A percentile compares a stretch with the other conserved stretches of the same genome.
phyloP scores from a whole-genome alignment of 2,888 invertebrate species.

The Dione vanillae region DNA sequence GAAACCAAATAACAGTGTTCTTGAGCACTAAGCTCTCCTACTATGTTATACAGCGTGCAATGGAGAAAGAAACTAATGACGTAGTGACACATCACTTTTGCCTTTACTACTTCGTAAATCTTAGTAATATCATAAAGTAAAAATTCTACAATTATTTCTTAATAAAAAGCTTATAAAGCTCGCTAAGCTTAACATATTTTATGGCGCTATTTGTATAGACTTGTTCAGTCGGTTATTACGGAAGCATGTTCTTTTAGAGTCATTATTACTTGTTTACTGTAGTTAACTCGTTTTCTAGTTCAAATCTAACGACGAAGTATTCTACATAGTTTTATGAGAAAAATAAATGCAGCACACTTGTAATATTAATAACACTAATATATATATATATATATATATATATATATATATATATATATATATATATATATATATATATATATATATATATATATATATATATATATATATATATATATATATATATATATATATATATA shows the following conservation, averaged over 20 bases:
- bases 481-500: no score
- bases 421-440: no score
- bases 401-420: no score
- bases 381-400: no score
- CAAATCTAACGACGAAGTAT: no score
- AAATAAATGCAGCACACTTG: no score
- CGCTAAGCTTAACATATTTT: constrained; percentile 6
- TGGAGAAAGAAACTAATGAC: neutral
- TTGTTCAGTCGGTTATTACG: constrained; percentile 22
- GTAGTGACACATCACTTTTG: neutral
- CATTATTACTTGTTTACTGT: constrained; percentile 15
- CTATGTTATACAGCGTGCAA: neutral
- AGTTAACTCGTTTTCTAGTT: constrained; percentile 2
- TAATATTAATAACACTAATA: no score
- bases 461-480: no score
- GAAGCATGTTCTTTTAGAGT: constrained; percentile 21
- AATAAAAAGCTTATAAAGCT: constrained; percentile 3
- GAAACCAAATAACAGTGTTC: no score
- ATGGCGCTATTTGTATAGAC: constrained; percentile 11
- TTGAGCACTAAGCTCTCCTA: neutral
- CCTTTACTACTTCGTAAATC: neutral
- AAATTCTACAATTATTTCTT: neutral
- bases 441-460: no score
- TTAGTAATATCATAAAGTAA: neutral
- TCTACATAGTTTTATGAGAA: no score